A percentile compares a stretch with the other conserved stretches of the same genome.
Conservation (phyloP, 2,797 vertebrate species). For the Enteromius mattozi region DNA sequence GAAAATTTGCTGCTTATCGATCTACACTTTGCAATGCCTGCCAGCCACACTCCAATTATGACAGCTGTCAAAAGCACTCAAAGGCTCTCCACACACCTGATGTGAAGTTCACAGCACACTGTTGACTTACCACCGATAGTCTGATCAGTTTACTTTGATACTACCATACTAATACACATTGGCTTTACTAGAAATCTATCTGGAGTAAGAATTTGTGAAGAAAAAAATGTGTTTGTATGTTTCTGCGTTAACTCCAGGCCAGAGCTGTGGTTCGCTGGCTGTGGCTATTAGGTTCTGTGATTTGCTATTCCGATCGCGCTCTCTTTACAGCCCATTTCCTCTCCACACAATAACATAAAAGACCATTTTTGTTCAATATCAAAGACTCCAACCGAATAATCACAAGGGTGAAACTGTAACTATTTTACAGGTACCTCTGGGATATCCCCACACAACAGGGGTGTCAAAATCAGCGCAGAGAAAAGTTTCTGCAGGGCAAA, state of each 20-base stretch:
- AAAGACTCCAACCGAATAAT: conserved; percentile 86
- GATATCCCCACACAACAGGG: conserved; percentile 83
- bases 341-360: conserved; percentile 82
- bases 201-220: conserved; percentile 13
- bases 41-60: conserved; percentile 93
- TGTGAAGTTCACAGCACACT: conserved; percentile 76
- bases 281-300: conserved; percentile 79
- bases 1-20: conserved; percentile 98
- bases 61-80: conserved; percentile 90
- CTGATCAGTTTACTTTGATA: conserved; percentile 66
- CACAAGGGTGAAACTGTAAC: conserved; percentile 86
- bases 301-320: conserved; percentile 75
- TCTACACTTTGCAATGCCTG: conserved; percentile 92
- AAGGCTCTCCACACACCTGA: conserved; percentile 77
- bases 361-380: conserved; percentile 82
- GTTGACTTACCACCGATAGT: conserved; percentile 74
- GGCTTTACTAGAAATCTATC: conserved; percentile 11
- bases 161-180: conserved; percentile 19
- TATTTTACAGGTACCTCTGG: conserved; percentile 84
- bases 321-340: conserved; percentile 80
- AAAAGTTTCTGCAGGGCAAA: conserved; percentile 83
- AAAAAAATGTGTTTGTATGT: conserved; percentile 27
- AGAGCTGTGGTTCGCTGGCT: conserved; percentile 76
- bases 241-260: conserved; percentile 52
- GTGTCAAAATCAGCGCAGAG: conserved; percentile 80